Conservation (phyloP, 2,888 invertebrate genomes). For the Cheilosia pagana region DNA sequence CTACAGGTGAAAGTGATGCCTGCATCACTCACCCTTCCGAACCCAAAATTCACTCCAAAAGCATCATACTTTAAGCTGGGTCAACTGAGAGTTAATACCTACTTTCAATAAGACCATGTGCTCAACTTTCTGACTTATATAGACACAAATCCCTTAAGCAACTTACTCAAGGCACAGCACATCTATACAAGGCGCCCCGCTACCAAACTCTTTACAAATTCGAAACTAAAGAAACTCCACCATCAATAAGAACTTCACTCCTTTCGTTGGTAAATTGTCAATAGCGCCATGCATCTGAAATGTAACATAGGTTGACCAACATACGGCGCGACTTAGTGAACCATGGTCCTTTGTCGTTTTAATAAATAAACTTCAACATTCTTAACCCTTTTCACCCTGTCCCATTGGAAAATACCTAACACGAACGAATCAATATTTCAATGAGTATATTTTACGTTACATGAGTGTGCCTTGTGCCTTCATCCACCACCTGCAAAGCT, state of each 20-base stretch:
- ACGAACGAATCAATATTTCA: constrained; percentile 57
- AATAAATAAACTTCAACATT: constrained; percentile 59
- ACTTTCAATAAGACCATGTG: no score
- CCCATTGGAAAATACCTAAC: constrained; percentile 58
- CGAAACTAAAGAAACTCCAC: background rate
- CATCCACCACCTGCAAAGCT: constrained; percentile 76
- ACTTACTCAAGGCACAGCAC: background rate
- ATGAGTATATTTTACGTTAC: constrained; percentile 49
- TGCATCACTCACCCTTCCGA: no score
- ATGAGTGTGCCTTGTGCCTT: constrained; percentile 31
- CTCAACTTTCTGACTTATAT: no score
- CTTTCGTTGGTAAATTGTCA: constrained; percentile 1
- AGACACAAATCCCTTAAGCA: background rate
- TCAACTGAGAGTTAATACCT: background rate
- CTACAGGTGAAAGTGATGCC: no score
- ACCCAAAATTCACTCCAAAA: no score
- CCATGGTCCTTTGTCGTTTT: constrained; percentile 48
- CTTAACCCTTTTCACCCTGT: constrained; percentile 67
- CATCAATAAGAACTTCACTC: background rate
- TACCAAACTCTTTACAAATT: background rate
- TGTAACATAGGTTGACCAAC: constrained; percentile 58
- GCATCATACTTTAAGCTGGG: background rate
- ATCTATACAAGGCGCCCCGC: background rate
- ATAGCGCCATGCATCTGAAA: constrained; percentile 8
- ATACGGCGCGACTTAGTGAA: constrained; percentile 15